A percentile compares a stretch with the other conserved stretches of the same genome.
Evolutionary conservation across 2,113 vertebrate species (phyloP).

Genomic region (Erythrolamprus reginae): DNA sequence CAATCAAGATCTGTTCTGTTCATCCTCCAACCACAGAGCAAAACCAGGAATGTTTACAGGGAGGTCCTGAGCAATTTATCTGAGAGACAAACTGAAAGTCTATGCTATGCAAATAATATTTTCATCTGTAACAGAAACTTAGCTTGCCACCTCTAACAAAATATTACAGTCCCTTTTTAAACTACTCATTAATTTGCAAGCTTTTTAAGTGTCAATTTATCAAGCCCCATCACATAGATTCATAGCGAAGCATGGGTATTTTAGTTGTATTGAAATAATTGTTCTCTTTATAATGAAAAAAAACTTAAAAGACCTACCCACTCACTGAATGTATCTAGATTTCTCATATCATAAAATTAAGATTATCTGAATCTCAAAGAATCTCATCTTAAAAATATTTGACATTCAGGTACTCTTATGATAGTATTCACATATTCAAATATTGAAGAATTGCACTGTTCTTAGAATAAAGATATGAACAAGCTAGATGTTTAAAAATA

Average conservation of each 20-base stretch:
- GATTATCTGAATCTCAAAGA: not conserved
- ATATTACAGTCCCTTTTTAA: too few relatives aligned
- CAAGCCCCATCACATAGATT: too few relatives aligned
- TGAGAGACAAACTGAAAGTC: too few relatives aligned
- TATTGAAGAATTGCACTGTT: not conserved
- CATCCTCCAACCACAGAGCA: too few relatives aligned
- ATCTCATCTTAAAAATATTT: not conserved
- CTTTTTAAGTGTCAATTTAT: too few relatives aligned
- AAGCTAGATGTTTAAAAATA: not conserved
- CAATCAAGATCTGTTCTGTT: not conserved
- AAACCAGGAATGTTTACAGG: too few relatives aligned
- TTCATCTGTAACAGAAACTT: too few relatives aligned
- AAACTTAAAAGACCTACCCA: not conserved
- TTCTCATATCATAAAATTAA: not conserved
- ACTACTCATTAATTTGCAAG: too few relatives aligned
- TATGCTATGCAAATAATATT: too few relatives aligned
- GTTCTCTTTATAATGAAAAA: not conserved
- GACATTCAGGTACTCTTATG: not conserved
- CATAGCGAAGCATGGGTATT: too few relatives aligned
- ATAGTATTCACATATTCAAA: not conserved
- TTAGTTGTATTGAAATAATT: not conserved
- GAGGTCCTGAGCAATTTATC: too few relatives aligned
- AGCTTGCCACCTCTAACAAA: too few relatives aligned
- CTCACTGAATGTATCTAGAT: not conserved
- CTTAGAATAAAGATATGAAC: not conserved